Evolutionary conservation across 2,797 vertebrate genomes (phyloP).

Genomic region (Potorous gilbertii): DNA sequence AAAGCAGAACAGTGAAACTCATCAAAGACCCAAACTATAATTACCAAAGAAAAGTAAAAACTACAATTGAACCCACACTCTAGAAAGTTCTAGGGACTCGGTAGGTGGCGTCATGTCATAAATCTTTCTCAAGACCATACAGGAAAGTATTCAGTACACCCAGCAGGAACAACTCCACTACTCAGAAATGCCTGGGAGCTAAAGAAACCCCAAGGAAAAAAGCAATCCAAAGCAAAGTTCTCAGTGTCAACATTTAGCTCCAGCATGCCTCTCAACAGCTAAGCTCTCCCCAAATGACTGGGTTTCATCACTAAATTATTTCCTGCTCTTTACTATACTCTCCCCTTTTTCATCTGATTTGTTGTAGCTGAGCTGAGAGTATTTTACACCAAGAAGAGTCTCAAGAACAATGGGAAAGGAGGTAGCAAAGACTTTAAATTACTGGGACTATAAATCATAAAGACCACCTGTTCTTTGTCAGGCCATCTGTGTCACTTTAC

Average conservation of each 20-base stretch:
- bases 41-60: background rate
- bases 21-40: slow-evolving; percentile 7
- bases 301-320: slow-evolving; percentile 18
- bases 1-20: slow-evolving; percentile 7
- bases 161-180: background rate
- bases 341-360: slow-evolving; percentile 27
- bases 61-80: background rate
- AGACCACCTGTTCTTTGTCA: background rate
- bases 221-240: background rate
- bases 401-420: background rate
- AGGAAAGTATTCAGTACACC: background rate
- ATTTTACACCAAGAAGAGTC: background rate
- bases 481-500: background rate
- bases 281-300: background rate
- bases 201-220: background rate
- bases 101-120: background rate
- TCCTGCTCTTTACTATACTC: background rate
- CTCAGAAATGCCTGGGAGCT: background rate
- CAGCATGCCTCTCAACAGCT: background rate
- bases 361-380: background rate
- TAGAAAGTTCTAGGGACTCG: background rate
- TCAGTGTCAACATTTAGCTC: background rate
- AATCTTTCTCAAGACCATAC: background rate
- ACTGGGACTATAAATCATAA: background rate
- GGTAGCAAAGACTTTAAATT: background rate